phyloP scores from a whole-genome alignment of 1,140 invertebrate species.

The Caerostris extrusa region DNA sequence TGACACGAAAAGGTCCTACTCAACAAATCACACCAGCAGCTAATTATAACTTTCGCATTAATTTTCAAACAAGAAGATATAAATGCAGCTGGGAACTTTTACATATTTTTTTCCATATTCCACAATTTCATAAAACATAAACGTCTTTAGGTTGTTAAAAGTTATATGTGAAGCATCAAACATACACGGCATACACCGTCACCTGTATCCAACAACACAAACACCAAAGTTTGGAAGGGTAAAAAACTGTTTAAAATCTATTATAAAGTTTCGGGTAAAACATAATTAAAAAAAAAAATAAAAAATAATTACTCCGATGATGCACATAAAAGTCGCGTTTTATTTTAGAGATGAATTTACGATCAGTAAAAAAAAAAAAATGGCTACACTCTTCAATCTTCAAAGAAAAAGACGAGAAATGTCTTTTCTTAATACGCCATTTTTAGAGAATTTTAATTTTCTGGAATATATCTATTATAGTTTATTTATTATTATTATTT shows the following conservation, averaged over 20 bases:
- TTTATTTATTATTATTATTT: too few relatives aligned
- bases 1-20: too few relatives aligned
- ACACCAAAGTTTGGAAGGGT: neutral
- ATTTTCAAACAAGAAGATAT: neutral
- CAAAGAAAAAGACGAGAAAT: neutral
- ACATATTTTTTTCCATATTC: neutral
- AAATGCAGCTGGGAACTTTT: neutral
- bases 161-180: neutral
- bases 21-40: neutral
- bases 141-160: neutral
- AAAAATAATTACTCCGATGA: neutral
- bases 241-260: neutral
- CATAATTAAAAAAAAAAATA: neutral
- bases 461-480: conserved; percentile 21
- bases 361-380: neutral
- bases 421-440: conserved; percentile 7
- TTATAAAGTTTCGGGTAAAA: neutral
- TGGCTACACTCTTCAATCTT: neutral
- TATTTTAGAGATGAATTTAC: conserved; percentile 29
- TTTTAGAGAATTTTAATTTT: conserved; percentile 28
- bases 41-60: neutral
- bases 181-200: neutral
- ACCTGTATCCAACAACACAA: conserved; percentile 13
- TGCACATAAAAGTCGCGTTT: conserved; percentile 21
- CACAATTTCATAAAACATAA: neutral